Evolutionary conservation across 2,113 vertebrate genomes (phyloP), one percentile per base, ranked within the genome.

Genomic region (Ochotona princeps): DNA sequence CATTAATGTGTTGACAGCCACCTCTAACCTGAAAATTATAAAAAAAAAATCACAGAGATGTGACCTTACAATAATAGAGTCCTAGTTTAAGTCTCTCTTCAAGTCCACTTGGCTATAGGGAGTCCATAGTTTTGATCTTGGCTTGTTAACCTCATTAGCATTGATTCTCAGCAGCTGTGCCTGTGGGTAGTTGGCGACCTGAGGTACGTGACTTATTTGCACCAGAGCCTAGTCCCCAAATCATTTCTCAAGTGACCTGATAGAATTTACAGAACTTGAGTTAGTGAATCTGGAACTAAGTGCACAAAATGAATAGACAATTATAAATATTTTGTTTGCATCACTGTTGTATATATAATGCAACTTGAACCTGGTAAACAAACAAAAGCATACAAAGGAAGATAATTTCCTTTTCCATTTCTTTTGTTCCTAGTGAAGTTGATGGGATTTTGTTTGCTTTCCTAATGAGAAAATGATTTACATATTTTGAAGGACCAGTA

Each of bases 61-160:
- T 95, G 92, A 96, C 95, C 95, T 94, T 92, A 94, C 91, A 93
- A 83, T 84, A 84, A 91, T 51, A 47, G 60, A 88, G 26, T 51
- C 76, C 23, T 82, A 25, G 69, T 81, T 92, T 93, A 84, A 83
- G 66, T 92, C 87, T 92, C 92, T 93, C 44, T 75, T 85, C 51
- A 63, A 89, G 54, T 83, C 54, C 65, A 73, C 83, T 88, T 79
- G 91, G 47, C 97, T 94, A 7, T 72, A 78, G 95, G 94, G 95
- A 97, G 76, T 87, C 91, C 83, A 87, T 35, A 87, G 66, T 91
- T 92, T 92, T 97, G 95, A 96, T 97, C 94, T 94, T 91, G 92
- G 67, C 94, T 97, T 95, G 95, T 97, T 97, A 97, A 95, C 94
- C 96, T 96, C 95, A 96, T 97, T 97, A 97, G 79, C 95, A 93